Evolutionary conservation across 1,140 invertebrate genomes (phyloP).

Genomic region (Drosophila malerkotliana): DNA sequence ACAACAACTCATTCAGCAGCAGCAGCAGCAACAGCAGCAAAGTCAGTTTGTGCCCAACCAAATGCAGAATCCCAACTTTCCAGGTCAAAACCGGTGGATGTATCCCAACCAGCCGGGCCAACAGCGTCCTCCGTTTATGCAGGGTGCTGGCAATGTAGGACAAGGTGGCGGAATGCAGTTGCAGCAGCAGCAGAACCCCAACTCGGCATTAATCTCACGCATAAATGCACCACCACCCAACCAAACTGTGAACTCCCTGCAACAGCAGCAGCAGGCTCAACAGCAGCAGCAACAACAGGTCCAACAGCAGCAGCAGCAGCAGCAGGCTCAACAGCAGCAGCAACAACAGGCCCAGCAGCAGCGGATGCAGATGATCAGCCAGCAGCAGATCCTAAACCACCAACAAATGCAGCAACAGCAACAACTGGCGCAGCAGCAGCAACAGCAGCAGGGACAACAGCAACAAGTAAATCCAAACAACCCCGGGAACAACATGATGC

Average conservation of each 20-base stretch:
- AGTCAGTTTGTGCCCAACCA: constrained; percentile 72
- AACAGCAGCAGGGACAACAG: constrained; percentile 84
- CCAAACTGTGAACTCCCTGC: constrained; percentile 78
- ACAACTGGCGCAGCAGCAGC: constrained; percentile 83
- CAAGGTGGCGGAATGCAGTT: constrained; percentile 73
- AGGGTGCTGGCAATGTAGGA: constrained; percentile 52
- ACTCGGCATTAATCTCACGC: constrained; percentile 88
- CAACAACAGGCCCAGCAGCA: constrained; percentile 84
- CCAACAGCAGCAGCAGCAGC: constrained; percentile 60
- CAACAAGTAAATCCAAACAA: constrained; percentile 80
- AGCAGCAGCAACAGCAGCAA: constrained; percentile 64
- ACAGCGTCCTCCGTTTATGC: constrained; percentile 69
- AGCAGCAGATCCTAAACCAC: constrained; percentile 82
- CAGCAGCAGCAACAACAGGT: constrained; percentile 64
- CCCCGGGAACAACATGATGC: constrained; percentile 67
- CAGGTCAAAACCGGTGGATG: constrained; percentile 75
- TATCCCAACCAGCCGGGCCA: constrained; percentile 73
- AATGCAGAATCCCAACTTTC: constrained; percentile 76
- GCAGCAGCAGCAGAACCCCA: constrained; percentile 71
- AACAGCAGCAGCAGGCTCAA: constrained; percentile 77
- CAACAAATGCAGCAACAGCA: constrained; percentile 82
- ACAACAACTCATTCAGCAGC: constrained; percentile 70
- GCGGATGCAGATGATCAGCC: constrained; percentile 67
- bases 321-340: constrained; percentile 58
- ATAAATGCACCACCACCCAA: constrained; percentile 87